Percentiles rank a stretch among this genome's conserved stretches.
phyloP scores from a whole-genome alignment of 2,113 vertebrate genomes.

The Menidia beryllina region DNA sequence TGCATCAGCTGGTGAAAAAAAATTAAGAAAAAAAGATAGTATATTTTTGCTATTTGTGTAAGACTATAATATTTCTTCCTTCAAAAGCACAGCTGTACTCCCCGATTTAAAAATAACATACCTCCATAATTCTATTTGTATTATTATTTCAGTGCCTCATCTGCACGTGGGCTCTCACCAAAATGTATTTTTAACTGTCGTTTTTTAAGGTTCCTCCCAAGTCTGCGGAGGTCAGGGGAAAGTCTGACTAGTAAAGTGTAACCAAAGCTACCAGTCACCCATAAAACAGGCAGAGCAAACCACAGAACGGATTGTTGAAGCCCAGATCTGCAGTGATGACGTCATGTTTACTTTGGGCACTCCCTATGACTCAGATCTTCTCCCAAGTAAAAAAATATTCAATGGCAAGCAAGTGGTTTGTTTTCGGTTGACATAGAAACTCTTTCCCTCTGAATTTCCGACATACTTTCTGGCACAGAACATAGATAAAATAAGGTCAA shows the following conservation, averaged over 20 bases:
- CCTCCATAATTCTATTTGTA: not conserved
- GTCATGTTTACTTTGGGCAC: constrained; percentile 23
- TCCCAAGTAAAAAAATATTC: not conserved
- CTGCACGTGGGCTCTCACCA: not conserved
- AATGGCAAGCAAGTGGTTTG: not conserved
- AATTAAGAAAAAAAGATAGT: no score
- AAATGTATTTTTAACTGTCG: not conserved
- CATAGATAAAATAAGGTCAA: constrained; percentile 34
- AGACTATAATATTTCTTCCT: not conserved
- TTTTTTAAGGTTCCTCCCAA: not conserved
- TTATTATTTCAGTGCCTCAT: not conserved
- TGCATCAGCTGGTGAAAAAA: no score
- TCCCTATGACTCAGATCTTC: constrained; percentile 60
- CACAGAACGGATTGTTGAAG: not conserved
- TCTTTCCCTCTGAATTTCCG: not conserved
- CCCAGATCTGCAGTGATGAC: not conserved
- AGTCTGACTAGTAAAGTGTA: not conserved
- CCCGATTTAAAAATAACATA: constrained; percentile 5
- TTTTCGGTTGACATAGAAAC: constrained; percentile 59
- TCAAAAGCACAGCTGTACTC: not conserved
- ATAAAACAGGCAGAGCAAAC: not conserved
- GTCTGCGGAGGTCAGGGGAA: constrained; percentile 27
- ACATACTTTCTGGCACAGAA: not conserved
- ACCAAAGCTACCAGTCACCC: constrained; percentile 6
- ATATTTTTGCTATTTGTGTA: not conserved